Evolutionary conservation across 2,888 invertebrate species (phyloP), one percentile per base, ranked within the genome.

Genomic region (Altica lythri): DNA sequence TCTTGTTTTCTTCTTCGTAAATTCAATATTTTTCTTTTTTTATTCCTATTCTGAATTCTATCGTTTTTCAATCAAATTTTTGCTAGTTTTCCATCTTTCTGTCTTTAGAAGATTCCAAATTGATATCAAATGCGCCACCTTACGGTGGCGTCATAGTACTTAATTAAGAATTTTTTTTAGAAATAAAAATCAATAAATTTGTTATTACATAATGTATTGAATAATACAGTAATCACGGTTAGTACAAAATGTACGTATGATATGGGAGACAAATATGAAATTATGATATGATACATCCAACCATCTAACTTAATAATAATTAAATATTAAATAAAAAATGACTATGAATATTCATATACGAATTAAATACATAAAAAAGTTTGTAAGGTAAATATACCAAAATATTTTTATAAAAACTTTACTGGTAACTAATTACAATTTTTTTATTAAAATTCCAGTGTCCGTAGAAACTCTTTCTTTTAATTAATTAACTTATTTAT

Each of bases 231-330:
- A 52, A 62, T 60, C 56, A 62, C 63, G 62, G 66, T 66, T 66
- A 64, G 63, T 64, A 64, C 60, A 66, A 66, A 66, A 63, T 49
- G 49, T 40, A 40, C 30, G 37, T 42, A 63, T 64, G 66, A 64
- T 62, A 65, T 66, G 64, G 56, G 57, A 60, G 57, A 59, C 55
- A 57, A 57, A 59, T 62, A 55, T 61, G 53, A 62, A 55, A 57
- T 61, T 57, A 54, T 61, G 63, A 64, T 63, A 65, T 64, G 65
- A 62, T 58, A 63, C 63, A 63, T 63, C 61, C 40, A 61, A 65
- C 47, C 56, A 61, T 56, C 50, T 54, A 59, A 56, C 48, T 48
- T 27, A 48, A 40, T 22, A n/a, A n/a, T n/a, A 34, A 34, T 34
- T 45, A 34, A 45, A 45, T 22, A 35, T 35, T 38, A 48, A 48